Evolutionary conservation across 2,888 invertebrate genomes (phyloP).

Genomic region (Eilema depressum): DNA sequence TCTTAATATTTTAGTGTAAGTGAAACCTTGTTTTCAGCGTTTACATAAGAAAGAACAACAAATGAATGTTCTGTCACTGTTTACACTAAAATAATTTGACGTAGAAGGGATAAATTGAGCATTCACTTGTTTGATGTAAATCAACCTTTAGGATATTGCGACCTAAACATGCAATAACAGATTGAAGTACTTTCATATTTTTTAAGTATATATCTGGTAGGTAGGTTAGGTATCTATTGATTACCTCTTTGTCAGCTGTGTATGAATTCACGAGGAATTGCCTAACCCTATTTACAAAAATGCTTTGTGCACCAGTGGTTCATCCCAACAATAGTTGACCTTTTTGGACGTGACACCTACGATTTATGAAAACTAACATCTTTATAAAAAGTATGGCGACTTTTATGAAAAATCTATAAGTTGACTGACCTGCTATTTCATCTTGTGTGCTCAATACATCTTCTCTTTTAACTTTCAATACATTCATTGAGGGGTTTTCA

Average conservation of each 20-base stretch:
- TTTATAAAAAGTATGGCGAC: neutral
- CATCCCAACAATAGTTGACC: constrained; percentile 8
- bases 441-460: constrained; percentile 52
- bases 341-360: constrained; percentile 10
- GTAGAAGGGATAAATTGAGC: no score
- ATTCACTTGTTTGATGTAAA: no score
- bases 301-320: neutral
- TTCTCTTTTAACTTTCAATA: constrained; percentile 68
- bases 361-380: neutral
- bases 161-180: no score
- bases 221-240: neutral
- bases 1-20: no score
- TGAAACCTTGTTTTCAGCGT: no score
- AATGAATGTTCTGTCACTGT: no score
- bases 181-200: neutral
- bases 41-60: no score
- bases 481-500: constrained; percentile 57
- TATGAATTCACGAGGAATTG: neutral
- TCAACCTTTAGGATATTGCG: no score
- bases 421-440: constrained; percentile 54
- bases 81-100: no score
- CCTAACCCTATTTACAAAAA: neutral
- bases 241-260: neutral
- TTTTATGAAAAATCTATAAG: neutral
- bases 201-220: no score